phyloP scores from a whole-genome alignment of 2,797 vertebrate genomes.

The Ctenosaura bakeri region DNA sequence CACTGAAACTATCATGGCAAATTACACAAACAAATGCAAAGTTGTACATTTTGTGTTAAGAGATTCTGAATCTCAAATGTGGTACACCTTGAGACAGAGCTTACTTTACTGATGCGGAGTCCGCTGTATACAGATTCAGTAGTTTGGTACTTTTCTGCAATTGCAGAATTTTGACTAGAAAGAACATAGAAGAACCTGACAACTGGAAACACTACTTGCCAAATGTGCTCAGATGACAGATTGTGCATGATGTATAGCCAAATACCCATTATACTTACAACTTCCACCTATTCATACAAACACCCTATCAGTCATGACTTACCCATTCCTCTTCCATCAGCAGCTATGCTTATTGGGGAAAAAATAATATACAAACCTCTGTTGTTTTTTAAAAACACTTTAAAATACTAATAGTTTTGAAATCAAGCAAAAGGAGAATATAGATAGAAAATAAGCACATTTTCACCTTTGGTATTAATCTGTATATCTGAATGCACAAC shows the following conservation, averaged over 20 bases:
- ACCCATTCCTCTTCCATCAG: neutral
- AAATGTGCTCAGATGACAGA: neutral
- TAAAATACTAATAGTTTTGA: neutral
- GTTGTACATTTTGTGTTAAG: slow-evolving; percentile 4
- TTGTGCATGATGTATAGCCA: neutral
- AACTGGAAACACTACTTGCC: neutral
- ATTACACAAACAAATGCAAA: slow-evolving; percentile 1
- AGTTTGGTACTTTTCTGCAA: slow-evolving; percentile 2
- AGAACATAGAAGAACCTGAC: neutral
- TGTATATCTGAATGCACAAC: neutral
- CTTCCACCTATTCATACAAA: neutral
- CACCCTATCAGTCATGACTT: neutral
- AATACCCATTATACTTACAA: neutral
- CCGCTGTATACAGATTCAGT: neutral
- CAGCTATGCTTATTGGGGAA: no score
- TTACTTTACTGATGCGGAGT: slow-evolving; percentile 15
- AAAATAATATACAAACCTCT: neutral
- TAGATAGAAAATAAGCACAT: neutral
- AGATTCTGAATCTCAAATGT: neutral
- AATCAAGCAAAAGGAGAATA: neutral
- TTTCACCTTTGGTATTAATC: neutral
- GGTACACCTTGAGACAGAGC: neutral
- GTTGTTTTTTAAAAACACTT: neutral
- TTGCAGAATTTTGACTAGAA: neutral
- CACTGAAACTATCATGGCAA: neutral